Evolutionary conservation across 2,888 invertebrate genomes (phyloP), one percentile per base, ranked within the genome.

Genomic region (Dasysyrphus tricinctus): DNA sequence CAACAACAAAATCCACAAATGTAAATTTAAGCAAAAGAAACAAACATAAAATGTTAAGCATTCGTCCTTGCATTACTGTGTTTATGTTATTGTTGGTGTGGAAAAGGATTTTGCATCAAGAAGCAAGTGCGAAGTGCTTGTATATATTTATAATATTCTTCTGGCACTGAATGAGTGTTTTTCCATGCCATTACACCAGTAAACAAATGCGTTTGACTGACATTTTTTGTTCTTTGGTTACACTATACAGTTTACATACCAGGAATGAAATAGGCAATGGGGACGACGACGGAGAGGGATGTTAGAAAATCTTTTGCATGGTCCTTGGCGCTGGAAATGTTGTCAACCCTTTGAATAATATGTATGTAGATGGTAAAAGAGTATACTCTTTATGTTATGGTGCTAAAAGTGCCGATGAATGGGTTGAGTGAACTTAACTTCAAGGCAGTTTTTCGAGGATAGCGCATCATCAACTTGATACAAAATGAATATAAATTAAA

Each of bases 121-220:
- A 63, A 83, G 47, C 63, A 79, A 83, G 83, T 83, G 83, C 69
- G 83, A 79, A 83, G 79, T 83, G 61, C 79, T 83, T 83, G 69
- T 75, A 83, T 72, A n/a, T n/a, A n/a, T n/a, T n/a, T n/a, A n/a
- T n/a, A n/a, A 7, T 51, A 32, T 54, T 83, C 74, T 79, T 54
- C 39, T 83, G 74, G 70, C 79, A 83, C 69, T 83, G 79, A 83
- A 79, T 83, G 79, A 74, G 63, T 79, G 56, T 75, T 79, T 83
- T 79, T 83, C 83, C 83, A 79, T 83, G 83, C 83, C 83, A 83
- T 83, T 83, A 79, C 69, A 83, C 79, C 69, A 69, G 79, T 79
- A 75, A 75, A 79, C 83, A 79, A 83, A 79, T 83, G 79, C 83
- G 75, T 79, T 75, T 79, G 74, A 75, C 74, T 79, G 69, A 69